Base-by-base conservation (phyloP, 2,888 invertebrate genomes). In the Leucophenga montana region DNA sequence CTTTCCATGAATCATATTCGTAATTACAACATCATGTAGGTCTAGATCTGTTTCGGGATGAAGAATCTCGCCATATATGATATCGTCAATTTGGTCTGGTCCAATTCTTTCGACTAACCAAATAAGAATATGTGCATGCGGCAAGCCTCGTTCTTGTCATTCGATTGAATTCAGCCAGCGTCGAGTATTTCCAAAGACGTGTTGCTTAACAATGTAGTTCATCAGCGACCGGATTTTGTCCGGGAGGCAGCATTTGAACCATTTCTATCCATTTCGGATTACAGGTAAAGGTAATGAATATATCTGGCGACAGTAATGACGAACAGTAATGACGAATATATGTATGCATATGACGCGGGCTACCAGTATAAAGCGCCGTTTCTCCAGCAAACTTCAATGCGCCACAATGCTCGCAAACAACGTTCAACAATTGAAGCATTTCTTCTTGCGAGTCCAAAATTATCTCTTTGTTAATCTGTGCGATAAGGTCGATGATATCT, bases 111-210 rank as follows among this genome's bases (percentile, higher is more conserved):
- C 74, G 13, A 72, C 65, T 16, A 85, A 76, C 87, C 86, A 87
- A 76, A 84, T 66, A 31, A 87, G 61, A 75, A 78, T 56, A 39
- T 78, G 77, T 9, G 76, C 79, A 65, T 83, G 78, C 8, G 82
- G 85, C 22, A 87, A 67, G 14, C 82, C 84, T 59, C 83, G 66
- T 69, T 85, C 85, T 71, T 85, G 86, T 77, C 78, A 78, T 66
- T 83, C 78, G 20, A 79, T 69, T 11, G 77, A 75, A 71, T 77
- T 77, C 78, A 76, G 71, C 72, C 74, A 78, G 65, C 78, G 78
- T 22, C 61, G 71, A 39, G 53, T 54, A 14, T 69, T 62, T n/a
- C 68, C 68, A 66, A 66, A 74, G 48, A 74, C 65, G 20, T 16
- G 31, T 27, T 57, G 50, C 54, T 71, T 71, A 33, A 68, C 70